Base-by-base conservation (phyloP, 92 coral and sea anemone species). In the Galaxea fascicularis region DNA sequence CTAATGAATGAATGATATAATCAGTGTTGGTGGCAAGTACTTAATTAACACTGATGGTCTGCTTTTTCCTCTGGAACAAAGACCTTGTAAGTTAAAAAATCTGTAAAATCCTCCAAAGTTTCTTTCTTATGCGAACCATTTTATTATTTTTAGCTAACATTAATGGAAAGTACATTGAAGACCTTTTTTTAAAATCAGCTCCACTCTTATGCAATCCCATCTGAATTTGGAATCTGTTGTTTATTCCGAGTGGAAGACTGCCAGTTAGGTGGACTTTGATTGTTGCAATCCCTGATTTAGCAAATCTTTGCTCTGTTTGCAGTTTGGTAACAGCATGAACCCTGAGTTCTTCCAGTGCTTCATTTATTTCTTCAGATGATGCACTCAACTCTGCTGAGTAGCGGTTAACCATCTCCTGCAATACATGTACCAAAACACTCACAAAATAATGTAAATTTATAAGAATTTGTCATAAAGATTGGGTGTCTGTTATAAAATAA, bases 271-370 rank as follows among this genome's bases (percentile, higher is more conserved):
- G 89, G 66, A 92, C 89, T 80, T 76, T 94, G 57, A 96, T 72
- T 24, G 98, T 94, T 65, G 98, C 98, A 60, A 94, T 77, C 71
- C 98, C 98, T 67, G 95, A 85, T 44, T 85, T 91, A 31, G 83
- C 72, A 62, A 96, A 96, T 63, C 92, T 89, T 66, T 89, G 79
- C 84, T 89, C 89, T 51, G 98, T 81, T 26, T 93, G 90, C n/a
- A 92, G 84, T 87, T 96, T 96, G 57, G 87, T 91, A 22, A 94
- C 72, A 27, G 98, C 95, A 85, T 94, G 97, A 16, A 54, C 46
- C 25, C 98, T 92, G 29, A 96, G 77, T 73, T 85, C 73, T 58
- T 96, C 98, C 53, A 96, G 72, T 25, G 94, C 95, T 30, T 73
- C 89, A 20, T 84, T 82, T 18, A 94, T 71, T 1, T 80, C 47